Percentiles rank a stretch among this genome's conserved stretches.
Evolutionary conservation across 2,888 invertebrate genomes (phyloP).

Genomic region (Drosophila algonquin): DNA sequence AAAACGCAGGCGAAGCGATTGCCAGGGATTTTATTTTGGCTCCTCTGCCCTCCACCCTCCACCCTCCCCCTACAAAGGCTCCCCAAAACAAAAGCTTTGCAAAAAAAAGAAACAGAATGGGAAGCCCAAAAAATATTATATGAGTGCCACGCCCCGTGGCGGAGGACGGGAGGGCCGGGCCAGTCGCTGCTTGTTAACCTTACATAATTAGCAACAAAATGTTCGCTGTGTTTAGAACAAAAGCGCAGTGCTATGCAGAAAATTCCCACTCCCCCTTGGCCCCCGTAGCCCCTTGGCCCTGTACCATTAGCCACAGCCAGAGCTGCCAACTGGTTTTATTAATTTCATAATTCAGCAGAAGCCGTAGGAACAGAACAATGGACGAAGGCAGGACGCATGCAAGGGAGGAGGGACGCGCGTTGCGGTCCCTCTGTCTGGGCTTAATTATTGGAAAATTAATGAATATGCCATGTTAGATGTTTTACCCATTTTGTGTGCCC

Average conservation of each 20-base stretch:
- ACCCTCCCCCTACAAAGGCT: conserved; percentile 44
- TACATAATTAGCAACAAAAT: conserved; percentile 74
- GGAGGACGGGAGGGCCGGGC: not conserved
- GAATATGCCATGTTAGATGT: conserved; percentile 70
- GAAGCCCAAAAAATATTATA: conserved; percentile 20
- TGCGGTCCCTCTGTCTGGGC: conserved; percentile 33
- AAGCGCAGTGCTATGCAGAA: conserved; percentile 69
- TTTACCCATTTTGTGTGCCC: conserved; percentile 52
- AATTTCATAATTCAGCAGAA: conserved; percentile 75
- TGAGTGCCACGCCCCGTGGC: conserved; percentile 36
- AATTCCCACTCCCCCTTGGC: conserved; percentile 4
- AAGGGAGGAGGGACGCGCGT: not conserved
- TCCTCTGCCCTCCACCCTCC: conserved; percentile 33
- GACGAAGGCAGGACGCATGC: not conserved
- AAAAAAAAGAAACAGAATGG: conserved; percentile 12
- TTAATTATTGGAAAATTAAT: conserved; percentile 80
- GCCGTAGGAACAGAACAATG: conserved; percentile 45
- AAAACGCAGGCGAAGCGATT: conserved; percentile 72
- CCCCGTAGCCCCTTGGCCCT: too few species aligned
- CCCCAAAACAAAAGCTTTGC: not conserved
- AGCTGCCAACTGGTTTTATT: conserved; percentile 70
- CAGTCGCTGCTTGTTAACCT: conserved; percentile 58
- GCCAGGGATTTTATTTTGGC: conserved; percentile 51
- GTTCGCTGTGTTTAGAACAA: conserved; percentile 74
- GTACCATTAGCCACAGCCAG: conserved; percentile 3